phyloP scores from a whole-genome alignment of 2,113 vertebrate genomes.

The Ptychochromis oligacanthus region DNA sequence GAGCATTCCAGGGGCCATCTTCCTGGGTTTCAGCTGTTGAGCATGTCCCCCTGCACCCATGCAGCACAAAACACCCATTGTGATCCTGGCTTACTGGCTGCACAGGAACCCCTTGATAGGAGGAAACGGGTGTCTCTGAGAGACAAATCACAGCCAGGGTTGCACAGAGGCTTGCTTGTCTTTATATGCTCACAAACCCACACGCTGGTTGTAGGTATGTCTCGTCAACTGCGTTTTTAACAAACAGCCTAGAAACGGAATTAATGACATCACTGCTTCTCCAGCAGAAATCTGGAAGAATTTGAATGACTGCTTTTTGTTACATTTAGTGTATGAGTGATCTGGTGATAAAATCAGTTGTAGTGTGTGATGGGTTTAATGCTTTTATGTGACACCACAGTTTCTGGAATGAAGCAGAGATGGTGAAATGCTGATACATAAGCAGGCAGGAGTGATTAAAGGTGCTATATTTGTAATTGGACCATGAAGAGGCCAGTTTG shows the following conservation, averaged over 20 bases:
- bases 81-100: slow-evolving; percentile 85
- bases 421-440: slow-evolving; percentile 85
- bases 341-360: slow-evolving; percentile 29
- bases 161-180: slow-evolving; percentile 78
- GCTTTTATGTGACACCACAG: slow-evolving; percentile 79
- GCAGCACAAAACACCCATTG: slow-evolving; percentile 95
- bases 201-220: slow-evolving; percentile 48
- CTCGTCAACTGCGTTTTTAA: slow-evolving; percentile 37
- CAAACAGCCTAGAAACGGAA: background rate
- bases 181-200: slow-evolving; percentile 42
- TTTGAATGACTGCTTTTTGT: slow-evolving; percentile 5
- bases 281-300: background rate
- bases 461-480: slow-evolving; percentile 94
- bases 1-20: slow-evolving; percentile 95
- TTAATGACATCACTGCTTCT: slow-evolving; percentile 17
- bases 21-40: slow-evolving; percentile 95
- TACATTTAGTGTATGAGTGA: background rate
- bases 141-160: slow-evolving; percentile 79
- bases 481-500: slow-evolving; percentile 82
- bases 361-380: slow-evolving; percentile 63
- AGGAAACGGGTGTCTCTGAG: slow-evolving; percentile 78
- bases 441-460: slow-evolving; percentile 86
- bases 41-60: slow-evolving; percentile 85
- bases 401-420: slow-evolving; percentile 79
- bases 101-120: slow-evolving; percentile 83